Evolutionary conservation across 2,113 vertebrate species (phyloP).

Genomic region (Plestiodon gilberti): DNA sequence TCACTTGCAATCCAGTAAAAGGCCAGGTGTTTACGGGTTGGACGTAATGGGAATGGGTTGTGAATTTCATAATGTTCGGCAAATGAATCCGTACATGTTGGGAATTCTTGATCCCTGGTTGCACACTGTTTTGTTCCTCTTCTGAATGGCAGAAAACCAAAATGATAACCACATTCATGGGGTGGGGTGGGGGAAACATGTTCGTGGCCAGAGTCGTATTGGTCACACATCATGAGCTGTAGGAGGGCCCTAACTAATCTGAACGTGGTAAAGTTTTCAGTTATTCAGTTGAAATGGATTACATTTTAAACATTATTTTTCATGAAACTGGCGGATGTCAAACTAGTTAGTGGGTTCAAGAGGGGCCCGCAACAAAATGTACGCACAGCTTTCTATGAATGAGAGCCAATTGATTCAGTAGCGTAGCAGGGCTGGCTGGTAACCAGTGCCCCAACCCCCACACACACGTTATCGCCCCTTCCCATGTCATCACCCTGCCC

Average conservation of each 20-base stretch:
- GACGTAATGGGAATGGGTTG: slow-evolving; percentile 29
- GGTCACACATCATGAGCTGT: background rate
- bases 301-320: slow-evolving; percentile 24
- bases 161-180: too few relatives aligned
- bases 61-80: background rate
- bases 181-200: background rate
- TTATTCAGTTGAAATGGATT: background rate
- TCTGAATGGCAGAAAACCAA: too few relatives aligned
- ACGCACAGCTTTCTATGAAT: too few relatives aligned
- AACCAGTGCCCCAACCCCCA: too few relatives aligned
- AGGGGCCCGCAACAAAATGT: too few relatives aligned
- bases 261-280: slow-evolving; percentile 17
- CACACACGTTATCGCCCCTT: too few relatives aligned
- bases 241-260: background rate
- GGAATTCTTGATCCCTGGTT: background rate
- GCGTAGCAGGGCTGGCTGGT: too few relatives aligned
- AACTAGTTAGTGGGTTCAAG: background rate
- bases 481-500: too few relatives aligned
- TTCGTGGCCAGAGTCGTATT: too few relatives aligned
- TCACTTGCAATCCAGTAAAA: slow-evolving; percentile 4
- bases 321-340: slow-evolving; percentile 32
- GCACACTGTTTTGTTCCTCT: background rate
- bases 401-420: too few relatives aligned
- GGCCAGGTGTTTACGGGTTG: slow-evolving; percentile 7
- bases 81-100: background rate